These are phyloP conservation scores for Prunella strophiata DNA, from an alignment of 2,797 vertebrate species.

Conservation along the genomic window DNA sequence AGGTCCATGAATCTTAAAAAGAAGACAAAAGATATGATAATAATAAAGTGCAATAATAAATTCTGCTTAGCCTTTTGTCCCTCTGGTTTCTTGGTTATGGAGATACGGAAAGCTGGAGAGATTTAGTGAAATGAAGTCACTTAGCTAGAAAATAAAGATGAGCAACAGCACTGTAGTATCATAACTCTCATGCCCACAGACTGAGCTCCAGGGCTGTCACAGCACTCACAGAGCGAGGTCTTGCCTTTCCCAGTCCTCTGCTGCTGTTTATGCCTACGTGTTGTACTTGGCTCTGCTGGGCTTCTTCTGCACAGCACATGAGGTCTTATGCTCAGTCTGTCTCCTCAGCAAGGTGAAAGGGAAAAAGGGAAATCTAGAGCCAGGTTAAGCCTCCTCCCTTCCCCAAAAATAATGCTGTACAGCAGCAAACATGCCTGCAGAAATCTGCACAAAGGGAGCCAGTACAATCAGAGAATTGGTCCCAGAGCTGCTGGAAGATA, in stretches of 20 bases:
- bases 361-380: not conserved
- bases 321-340: accelerated
- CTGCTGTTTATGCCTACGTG: accelerated
- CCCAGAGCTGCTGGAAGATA: not conserved
- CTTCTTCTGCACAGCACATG: not conserved
- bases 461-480: not conserved
- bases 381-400: not conserved
- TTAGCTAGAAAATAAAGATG: slow-evolving; percentile 24
- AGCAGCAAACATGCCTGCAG: not conserved
- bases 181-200: not conserved
- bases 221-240: accelerated
- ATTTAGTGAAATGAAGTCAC: slow-evolving; percentile 52
- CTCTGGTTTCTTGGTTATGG: not conserved
- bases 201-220: not conserved
- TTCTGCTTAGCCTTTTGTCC: slow-evolving; percentile 29
- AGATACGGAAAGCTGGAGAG: not conserved
- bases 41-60: slow-evolving; percentile 21
- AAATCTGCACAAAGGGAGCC: not conserved
- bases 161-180: not conserved
- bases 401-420: not conserved
- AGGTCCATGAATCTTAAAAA: slow-evolving; percentile 42
- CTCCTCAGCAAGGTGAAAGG: not conserved
- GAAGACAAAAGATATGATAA: slow-evolving; percentile 10
- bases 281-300: accelerated
- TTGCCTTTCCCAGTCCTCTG: not conserved